Base-by-base conservation (phyloP, 2,113 vertebrate genomes). In the Rhinopomastus cyanomelas region DNA sequence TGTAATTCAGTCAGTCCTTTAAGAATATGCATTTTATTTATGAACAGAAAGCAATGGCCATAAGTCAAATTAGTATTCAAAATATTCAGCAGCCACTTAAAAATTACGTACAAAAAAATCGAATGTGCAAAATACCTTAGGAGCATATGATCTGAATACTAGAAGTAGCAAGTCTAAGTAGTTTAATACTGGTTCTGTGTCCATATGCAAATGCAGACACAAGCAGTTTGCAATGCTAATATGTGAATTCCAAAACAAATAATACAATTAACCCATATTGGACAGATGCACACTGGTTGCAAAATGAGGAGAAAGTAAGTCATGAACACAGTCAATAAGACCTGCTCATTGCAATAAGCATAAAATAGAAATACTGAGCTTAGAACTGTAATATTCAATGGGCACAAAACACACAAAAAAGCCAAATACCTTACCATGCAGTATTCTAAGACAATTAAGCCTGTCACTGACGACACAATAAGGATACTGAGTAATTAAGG, bases 1-100 rank as follows among this genome's bases (percentile, higher is more conserved):
- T 80, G 57, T 94, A 90, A 85, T 81, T 92, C 85, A 93, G 53
- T 64, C 86, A 75, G 42, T 85, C 20, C 39, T 91, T 87, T 51
- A 90, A 60, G 42, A 91, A 91, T 49, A 91, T 15, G 46, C 34
- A 79, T 89, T 95, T 94, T 95, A 92, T 95, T 94, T 85, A 79
- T 9, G 36, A 65, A 90, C 14, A 76, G 55, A 79, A 87, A 92
- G 52, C 30, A 51, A 87, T 2, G 20, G 60, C 37, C 48, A 83
- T 37, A 94, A 89, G 32, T 34, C 48, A 89, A 61, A 69, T 88
- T 76, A 64, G 37, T 48, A 81, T 87, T 78, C 90, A 94, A 94
- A 92, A 87, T 65, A 90, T 29, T 57, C 59, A 81, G 30, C 51
- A 91, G 19, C 11, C 86, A 88, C 29, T 88, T 79, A 76, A 88